Conservation (phyloP, 1,140 invertebrate genomes). For the Sminthurinus signatus region DNA sequence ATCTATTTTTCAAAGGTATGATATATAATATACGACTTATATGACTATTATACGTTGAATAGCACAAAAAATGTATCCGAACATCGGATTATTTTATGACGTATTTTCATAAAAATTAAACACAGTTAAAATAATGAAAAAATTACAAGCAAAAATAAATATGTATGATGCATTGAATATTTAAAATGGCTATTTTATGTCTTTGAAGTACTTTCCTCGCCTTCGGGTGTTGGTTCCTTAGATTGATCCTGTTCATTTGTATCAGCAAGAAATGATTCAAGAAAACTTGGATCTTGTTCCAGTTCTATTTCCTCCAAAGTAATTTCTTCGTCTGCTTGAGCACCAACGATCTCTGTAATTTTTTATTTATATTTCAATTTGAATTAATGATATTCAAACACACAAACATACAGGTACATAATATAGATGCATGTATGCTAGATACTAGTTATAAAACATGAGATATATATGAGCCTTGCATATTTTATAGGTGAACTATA, state of each 20-base stretch:
- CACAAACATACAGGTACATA: neutral
- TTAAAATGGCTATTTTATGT: neutral
- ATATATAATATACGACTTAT: too few relatives aligned
- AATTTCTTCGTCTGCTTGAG: too few relatives aligned
- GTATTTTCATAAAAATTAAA: neutral
- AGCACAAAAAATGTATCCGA: too few relatives aligned
- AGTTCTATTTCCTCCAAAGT: conserved; percentile 38
- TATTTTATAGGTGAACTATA: neutral
- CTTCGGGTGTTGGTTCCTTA: neutral
- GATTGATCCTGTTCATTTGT: conserved; percentile 11
- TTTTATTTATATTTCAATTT: neutral
- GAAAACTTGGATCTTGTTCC: conserved; percentile 32
- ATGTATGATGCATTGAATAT: neutral
- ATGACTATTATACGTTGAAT: too few relatives aligned
- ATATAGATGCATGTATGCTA: neutral
- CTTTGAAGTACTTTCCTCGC: neutral
- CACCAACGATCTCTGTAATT: conserved; percentile 1
- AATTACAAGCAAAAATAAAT: too few relatives aligned
- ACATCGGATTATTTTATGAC: too few relatives aligned
- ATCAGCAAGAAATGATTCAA: conserved; percentile 34
- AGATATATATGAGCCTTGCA: neutral
- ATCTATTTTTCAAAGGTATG: too few relatives aligned
- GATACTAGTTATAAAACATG: neutral
- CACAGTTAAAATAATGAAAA: neutral
- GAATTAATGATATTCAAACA: neutral